Evolutionary conservation across 2,113 vertebrate genomes (phyloP).

Genomic region (Syngnathus typhle): DNA sequence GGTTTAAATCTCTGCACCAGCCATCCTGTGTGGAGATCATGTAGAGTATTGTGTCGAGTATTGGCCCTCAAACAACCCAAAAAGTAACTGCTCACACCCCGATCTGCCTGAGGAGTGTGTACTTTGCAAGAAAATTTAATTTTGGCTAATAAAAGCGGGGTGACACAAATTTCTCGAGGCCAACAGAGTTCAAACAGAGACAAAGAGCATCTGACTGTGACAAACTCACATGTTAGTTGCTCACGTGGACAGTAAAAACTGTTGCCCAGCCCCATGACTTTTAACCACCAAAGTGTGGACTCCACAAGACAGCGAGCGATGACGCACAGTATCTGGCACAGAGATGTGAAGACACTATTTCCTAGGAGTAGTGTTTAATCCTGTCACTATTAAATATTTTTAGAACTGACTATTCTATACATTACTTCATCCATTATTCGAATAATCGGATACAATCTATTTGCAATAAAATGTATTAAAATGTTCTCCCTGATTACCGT

Average conservation of each 20-base stretch:
- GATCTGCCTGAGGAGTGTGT: not conserved
- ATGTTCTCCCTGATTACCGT: no score
- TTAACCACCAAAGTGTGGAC: not conserved
- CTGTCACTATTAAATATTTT: no score
- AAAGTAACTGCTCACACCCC: constrained; percentile 12
- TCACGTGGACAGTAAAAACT: not conserved
- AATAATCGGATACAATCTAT: no score
- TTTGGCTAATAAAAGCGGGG: constrained; percentile 43
- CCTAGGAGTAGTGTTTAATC: not conserved
- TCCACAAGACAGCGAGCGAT: not conserved
- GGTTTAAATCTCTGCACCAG: no score
- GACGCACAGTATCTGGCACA: not conserved
- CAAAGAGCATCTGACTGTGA: not conserved
- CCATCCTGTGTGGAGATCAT: no score
- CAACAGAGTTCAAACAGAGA: constrained; percentile 12
- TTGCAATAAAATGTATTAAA: no score
- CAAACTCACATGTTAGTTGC: not conserved
- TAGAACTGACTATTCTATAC: no score
- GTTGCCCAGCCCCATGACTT: not conserved
- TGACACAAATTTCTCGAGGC: constrained; percentile 34
- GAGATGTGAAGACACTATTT: not conserved
- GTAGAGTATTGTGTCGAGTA: constrained; percentile 9
- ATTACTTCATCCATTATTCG: no score
- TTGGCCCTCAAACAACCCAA: not conserved
- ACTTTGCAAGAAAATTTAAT: constrained; percentile 38